Percentiles rank a stretch among this genome's conserved stretches.
Conservation (phyloP, 2,797 vertebrate species). For the Crypturellus tataupa region DNA sequence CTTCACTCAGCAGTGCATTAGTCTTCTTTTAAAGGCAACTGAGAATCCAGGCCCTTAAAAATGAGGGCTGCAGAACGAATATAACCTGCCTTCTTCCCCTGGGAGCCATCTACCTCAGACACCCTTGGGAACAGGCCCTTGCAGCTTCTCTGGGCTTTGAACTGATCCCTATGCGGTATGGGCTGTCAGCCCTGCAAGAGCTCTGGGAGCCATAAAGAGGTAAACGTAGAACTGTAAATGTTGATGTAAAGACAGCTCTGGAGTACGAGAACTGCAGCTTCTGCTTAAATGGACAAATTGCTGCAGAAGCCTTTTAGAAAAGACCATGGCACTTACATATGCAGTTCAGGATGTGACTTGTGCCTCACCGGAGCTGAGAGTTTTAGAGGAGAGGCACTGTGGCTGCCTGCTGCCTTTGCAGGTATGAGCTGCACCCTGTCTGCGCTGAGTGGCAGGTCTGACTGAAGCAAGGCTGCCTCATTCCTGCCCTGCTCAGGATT, state of each 20-base stretch:
- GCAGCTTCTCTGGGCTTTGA: not conserved
- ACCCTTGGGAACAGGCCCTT: not conserved
- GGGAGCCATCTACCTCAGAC: not conserved
- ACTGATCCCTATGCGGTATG: fast-evolving
- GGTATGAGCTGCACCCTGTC: not conserved
- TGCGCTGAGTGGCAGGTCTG: not conserved
- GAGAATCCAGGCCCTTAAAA: not conserved
- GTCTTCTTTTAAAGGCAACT: not conserved
- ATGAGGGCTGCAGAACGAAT: not conserved
- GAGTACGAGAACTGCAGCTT: not conserved
- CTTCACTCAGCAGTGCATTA: not conserved
- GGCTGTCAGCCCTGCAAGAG: not conserved
- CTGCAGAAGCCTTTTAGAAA: not conserved
- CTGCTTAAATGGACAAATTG: not conserved
- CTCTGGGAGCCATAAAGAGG: not conserved
- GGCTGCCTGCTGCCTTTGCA: not conserved
- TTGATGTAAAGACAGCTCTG: not conserved
- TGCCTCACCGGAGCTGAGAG: not conserved
- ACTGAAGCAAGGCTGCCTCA: not conserved
- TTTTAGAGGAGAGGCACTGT: not conserved
- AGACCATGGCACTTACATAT: not conserved
- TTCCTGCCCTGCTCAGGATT: not conserved
- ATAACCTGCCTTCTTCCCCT: not conserved
- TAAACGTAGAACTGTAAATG: not conserved
- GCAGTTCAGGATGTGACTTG: not conserved